phyloP scores from a whole-genome alignment of 2,113 vertebrate genomes.

The Cepphus grylle region DNA sequence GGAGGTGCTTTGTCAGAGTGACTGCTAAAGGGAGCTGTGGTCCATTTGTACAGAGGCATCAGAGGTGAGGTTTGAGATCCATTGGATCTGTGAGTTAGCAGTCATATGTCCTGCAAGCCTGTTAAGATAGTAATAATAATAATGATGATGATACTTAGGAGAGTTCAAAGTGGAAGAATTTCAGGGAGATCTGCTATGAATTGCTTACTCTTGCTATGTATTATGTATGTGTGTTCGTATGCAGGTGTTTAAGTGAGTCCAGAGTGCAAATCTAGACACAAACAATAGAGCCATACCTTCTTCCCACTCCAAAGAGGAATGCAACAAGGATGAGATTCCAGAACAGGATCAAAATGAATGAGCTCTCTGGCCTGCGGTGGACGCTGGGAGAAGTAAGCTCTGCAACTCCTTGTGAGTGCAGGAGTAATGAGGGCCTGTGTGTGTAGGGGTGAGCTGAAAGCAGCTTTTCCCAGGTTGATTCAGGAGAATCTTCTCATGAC shows the following conservation, averaged over 20 bases:
- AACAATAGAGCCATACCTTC: background rate
- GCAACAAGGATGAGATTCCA: background rate
- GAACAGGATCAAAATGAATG: background rate
- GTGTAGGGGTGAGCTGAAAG: background rate
- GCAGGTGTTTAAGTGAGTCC: background rate
- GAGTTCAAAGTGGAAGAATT: background rate
- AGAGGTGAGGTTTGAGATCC: background rate
- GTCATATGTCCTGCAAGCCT: background rate
- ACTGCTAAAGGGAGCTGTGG: background rate
- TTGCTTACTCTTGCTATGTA: background rate
- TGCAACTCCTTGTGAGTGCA: background rate
- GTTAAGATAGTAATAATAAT: background rate
- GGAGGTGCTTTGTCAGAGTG: background rate
- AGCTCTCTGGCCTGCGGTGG: background rate
- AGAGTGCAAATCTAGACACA: background rate
- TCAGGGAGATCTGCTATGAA: background rate
- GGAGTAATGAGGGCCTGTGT: background rate
- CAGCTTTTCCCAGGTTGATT: background rate
- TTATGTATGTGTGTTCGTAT: background rate
- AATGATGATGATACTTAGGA: background rate
- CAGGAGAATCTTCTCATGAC: background rate
- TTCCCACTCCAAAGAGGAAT: background rate
- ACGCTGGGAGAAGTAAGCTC: background rate
- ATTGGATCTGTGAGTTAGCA: background rate
- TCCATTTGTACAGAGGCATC: background rate